Evolutionary conservation across 1,140 invertebrate genomes (phyloP), one percentile per base, ranked within the genome.

Genomic region (Aricia agestis): DNA sequence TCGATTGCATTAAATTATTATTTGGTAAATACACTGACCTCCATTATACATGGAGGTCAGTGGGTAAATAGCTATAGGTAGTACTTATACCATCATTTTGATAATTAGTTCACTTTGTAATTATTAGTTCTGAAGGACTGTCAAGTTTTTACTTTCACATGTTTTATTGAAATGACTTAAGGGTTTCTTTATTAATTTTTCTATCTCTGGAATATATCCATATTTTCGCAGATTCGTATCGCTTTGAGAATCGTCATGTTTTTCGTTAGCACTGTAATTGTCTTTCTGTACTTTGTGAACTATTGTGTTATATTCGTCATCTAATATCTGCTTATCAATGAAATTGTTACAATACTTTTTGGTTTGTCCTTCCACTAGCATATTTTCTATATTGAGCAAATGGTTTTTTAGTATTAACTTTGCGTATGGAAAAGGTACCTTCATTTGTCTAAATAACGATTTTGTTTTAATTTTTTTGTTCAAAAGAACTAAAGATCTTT

Each of bases 401-500:
- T 59, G 5, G 19, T 59, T 59, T 59, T 17, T 9, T 0, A 18
- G n/a, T 15, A 59, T 59, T 18, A 59, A 59, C 18, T 59, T 59
- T 9, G n/a, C n/a, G 6, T 59, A 59, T 59, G 58, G 58, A 9
- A 59, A 59, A n/a, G 58, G 58, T 18, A n/a, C 1, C 9, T 17
- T 17, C 6, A 19, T 19, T 5, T 17, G 13, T 11, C 18, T 18
- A 10, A 59, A 7, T 15, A 18, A 6, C 17, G 2, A 5, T 1
- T 18, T 18, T 6, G 18, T 59, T 59, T 9, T 59, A 7, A 18
- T n/a, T 66, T n/a, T 61, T 71, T 66, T 77, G 70, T 77, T 75
- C 25, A 75, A 65, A 42, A 75, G 68, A 69, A 77, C 45, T 32
- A 73, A 73, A 19, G 76, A 70, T 70, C 74, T 68, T 61, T 75